Conservation (phyloP, 1,140 invertebrate genomes). For the Lordiphosa collinella region DNA sequence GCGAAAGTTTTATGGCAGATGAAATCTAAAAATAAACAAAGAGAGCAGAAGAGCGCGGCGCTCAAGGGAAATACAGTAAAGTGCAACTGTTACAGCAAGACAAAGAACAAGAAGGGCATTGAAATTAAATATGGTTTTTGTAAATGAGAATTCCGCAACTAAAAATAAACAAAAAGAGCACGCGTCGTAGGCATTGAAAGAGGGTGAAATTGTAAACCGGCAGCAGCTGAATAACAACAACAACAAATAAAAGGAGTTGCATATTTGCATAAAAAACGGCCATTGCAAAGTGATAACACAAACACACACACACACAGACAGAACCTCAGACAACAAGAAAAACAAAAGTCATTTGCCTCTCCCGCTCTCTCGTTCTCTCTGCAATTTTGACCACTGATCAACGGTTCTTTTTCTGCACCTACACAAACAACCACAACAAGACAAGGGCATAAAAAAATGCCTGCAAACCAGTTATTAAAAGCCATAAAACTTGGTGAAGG, state of each 20-base stretch:
- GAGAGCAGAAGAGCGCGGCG: background rate
- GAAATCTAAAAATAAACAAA: background rate
- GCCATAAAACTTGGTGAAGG: slow-evolving; percentile 32
- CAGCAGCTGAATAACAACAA: slow-evolving; percentile 16
- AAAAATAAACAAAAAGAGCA: slow-evolving; percentile 68
- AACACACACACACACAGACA: slow-evolving; percentile 25
- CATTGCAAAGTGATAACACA: slow-evolving; percentile 37
- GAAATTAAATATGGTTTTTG: slow-evolving; percentile 64
- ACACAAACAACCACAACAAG: too few species aligned
- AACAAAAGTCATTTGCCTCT: slow-evolving; percentile 47
- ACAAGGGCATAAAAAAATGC: slow-evolving; percentile 17
- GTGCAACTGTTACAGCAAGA: background rate
- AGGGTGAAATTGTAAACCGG: slow-evolving; percentile 14
- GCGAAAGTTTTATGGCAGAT: too few species aligned
- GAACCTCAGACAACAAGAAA: slow-evolving; percentile 52
- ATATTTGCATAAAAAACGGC: slow-evolving; percentile 1
- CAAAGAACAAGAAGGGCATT: slow-evolving; percentile 23
- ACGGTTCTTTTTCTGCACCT: slow-evolving; percentile 39
- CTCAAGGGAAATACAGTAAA: background rate
- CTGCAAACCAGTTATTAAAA: slow-evolving; percentile 54
- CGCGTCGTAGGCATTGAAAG: slow-evolving; percentile 20
- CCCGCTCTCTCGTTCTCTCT: slow-evolving; percentile 2
- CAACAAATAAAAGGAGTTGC: slow-evolving; percentile 13
- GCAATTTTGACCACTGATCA: slow-evolving; percentile 30
- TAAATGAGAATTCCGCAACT: slow-evolving; percentile 66